Evolutionary conservation across 2,113 vertebrate species (phyloP).

Genomic region (Hypomesus transpacificus): DNA sequence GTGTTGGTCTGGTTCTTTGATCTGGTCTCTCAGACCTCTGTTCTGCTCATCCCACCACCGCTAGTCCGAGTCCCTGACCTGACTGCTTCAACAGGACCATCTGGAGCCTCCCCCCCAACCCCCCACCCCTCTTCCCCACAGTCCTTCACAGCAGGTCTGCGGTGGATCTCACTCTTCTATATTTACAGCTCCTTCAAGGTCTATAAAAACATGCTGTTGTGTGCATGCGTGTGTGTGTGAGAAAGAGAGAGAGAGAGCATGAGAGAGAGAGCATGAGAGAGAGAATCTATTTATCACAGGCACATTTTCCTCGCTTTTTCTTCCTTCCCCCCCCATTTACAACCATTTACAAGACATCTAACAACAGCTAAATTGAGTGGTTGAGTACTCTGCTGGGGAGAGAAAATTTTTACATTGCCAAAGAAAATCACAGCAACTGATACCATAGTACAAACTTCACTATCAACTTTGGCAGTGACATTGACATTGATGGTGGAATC

Average conservation of each 20-base stretch:
- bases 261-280: no score
- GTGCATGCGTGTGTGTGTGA: slow-evolving; percentile 6
- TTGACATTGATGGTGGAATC: not conserved
- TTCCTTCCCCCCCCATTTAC: no score
- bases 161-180: slow-evolving; percentile 42
- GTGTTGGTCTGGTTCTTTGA: slow-evolving; percentile 25
- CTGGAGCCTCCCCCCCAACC: slow-evolving; percentile 44
- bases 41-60: no score
- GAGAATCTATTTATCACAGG: not conserved
- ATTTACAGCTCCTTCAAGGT: slow-evolving; percentile 45
- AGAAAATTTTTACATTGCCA: no score
- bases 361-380: no score
- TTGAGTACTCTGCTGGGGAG: no score
- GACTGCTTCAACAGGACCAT: slow-evolving; percentile 35
- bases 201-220: slow-evolving; percentile 51
- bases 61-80: not conserved
- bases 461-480: no score
- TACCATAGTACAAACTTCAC: no score
- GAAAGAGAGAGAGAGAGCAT: not conserved
- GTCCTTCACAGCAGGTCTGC: slow-evolving; percentile 31
- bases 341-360: no score
- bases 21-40: slow-evolving; percentile 32
- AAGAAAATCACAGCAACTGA: no score
- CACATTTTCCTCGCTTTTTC: no score
- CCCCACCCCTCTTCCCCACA: not conserved